Evolutionary conservation across 2,113 vertebrate genomes (phyloP), one percentile per base, ranked within the genome.

Genomic region (Platanista minor): DNA sequence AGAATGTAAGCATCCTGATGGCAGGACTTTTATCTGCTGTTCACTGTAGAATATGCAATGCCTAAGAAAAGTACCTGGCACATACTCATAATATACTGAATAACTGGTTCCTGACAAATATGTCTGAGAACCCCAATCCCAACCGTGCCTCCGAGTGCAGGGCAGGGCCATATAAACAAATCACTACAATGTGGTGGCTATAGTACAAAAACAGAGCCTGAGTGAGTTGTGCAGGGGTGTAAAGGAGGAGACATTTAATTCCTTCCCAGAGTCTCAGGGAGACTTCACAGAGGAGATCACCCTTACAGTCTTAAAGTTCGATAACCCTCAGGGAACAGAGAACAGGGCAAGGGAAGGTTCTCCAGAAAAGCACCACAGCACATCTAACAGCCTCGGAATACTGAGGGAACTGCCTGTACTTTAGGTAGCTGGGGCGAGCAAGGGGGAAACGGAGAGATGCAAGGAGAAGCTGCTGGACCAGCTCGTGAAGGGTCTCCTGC

Each of bases 181-280:
- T 74, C 41, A 29, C 71, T 74, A 67, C 27, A 13, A 52, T 5
- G 64, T 18, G 46, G 62, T 66, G 66, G 71, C 27, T 31, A 71
- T 1, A 12, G 81, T 25, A 9, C 66, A 25, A 18, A 77, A 72
- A 33, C n/a, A n/a, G 57, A 82, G 57, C 43, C n/a, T 71, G 39
- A 66, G 27, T 33, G 46, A 69, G 81, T n/a, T 6, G 66, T 39
- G 71, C 90, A n/a, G 85, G 66, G 72, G 77, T 61, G 6, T 18
- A 61, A 39, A 96, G 29, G 81, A 36, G 86, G n/a, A 88, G 77
- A 36, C 82, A 85, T 82, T 87, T 72, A 67, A 88, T 86, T 82
- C 88, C 72, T 78, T 72, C 93, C 90, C 71, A 21, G 72, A 49
- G 41, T 72, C 91, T 91, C 91, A 27, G 71, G 54, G 69, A 96